phyloP scores from a whole-genome alignment of 2,888 invertebrate species.

The Drosophila helvetica region DNA sequence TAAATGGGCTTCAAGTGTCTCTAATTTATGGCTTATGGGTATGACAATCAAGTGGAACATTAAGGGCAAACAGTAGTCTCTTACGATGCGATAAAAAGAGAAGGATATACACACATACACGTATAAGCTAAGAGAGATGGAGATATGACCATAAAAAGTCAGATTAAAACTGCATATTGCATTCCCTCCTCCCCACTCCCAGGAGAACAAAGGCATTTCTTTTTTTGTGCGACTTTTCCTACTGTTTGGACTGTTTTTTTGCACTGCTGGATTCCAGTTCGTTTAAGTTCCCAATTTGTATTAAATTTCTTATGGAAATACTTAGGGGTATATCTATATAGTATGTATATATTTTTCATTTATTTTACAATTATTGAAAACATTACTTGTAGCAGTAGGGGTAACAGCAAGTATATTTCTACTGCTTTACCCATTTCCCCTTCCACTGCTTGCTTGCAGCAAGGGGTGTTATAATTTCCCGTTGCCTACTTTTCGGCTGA shows the following conservation, averaged over 20 bases:
- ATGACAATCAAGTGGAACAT: conserved; percentile 24
- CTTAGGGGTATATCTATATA: no score
- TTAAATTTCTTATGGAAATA: no score
- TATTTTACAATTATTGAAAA: neutral
- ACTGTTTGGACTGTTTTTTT: no score
- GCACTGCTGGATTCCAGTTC: no score
- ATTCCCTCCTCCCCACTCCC: neutral
- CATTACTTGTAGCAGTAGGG: no score
- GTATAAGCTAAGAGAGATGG: neutral
- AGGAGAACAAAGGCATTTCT: neutral
- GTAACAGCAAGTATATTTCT: neutral
- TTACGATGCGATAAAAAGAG: neutral
- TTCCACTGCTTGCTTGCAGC: no score
- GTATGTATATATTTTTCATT: no score
- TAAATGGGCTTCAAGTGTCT: conserved; percentile 46
- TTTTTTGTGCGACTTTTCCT: no score
- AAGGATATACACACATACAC: neutral
- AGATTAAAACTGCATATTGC: neutral
- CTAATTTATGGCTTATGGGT: conserved; percentile 60
- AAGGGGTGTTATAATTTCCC: neutral
- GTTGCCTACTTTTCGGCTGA: conserved; percentile 9
- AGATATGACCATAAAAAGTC: neutral
- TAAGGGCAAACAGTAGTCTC: conserved; percentile 5
- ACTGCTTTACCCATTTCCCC: neutral
- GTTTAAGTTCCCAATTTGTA: no score